A percentile compares a stretch with the other conserved stretches of the same genome.
phyloP scores from a whole-genome alignment of 2,888 invertebrate species.

The Cerastoderma edule region DNA sequence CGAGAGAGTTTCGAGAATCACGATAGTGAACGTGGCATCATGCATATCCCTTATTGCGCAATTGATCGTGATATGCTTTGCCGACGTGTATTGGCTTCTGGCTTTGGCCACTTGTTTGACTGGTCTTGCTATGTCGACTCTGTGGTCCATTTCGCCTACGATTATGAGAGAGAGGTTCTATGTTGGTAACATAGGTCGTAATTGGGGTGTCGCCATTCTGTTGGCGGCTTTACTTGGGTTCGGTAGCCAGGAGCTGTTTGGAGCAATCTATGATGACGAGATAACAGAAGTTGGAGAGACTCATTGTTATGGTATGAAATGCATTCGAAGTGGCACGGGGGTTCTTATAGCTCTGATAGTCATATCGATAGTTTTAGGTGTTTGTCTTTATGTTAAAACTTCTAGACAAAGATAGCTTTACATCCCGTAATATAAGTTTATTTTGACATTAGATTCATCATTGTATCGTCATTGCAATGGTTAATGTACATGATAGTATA shows the following conservation, averaged over 20 bases:
- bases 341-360: conserved; percentile 42
- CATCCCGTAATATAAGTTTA: too few relatives aligned
- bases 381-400: conserved; percentile 25
- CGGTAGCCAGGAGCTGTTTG: conserved; percentile 56
- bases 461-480: too few relatives aligned
- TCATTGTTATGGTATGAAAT: conserved; percentile 55
- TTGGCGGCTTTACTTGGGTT: conserved; percentile 56
- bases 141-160: conserved; percentile 61
- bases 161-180: conserved; percentile 62
- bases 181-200: conserved; percentile 60
- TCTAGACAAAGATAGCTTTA: too few relatives aligned
- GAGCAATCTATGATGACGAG: conserved; percentile 59
- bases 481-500: too few relatives aligned
- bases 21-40: conserved; percentile 46
- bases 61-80: conserved; percentile 43
- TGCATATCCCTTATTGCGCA: conserved; percentile 40
- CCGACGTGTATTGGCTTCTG: conserved; percentile 38
- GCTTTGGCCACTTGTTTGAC: conserved; percentile 56
- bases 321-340: conserved; percentile 54
- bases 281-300: conserved; percentile 13
- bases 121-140: conserved; percentile 55
- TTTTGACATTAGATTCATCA: too few relatives aligned
- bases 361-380: conserved; percentile 43
- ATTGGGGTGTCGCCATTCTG: conserved; percentile 66
- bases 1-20: conserved; percentile 51